Evolutionary conservation across 2,888 invertebrate species (phyloP), one percentile per base, ranked within the genome.

Genomic region (Lysandra bellargus): DNA sequence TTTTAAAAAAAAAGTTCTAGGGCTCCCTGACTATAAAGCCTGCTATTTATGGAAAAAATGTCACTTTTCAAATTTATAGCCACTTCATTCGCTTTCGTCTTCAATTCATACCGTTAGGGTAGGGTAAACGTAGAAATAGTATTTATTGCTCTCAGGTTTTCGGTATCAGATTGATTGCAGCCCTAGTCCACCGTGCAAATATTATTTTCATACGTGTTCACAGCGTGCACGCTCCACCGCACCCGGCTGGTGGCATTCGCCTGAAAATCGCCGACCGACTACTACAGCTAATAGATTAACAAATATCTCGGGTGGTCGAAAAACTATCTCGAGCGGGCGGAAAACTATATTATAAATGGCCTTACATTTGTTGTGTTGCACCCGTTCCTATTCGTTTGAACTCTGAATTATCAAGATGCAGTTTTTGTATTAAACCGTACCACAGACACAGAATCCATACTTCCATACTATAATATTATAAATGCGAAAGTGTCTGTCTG

Each of bases 131-230:
- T 7, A 64, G 30, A 30, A 30, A 9, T 23, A n/a, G 7, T 30
- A 30, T 5, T 61, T 61, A 1, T 23, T 7, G 7, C n/a, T n/a
- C 2, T 9, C 30, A 69, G 9, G 9, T 69, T 69, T 30, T 12
- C 1, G 30, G n/a, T 69, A 30, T 30, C 3, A 14, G 1, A 7
- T 69, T 69, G 69, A 69, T 33, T 69, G n/a, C 40, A 73, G 73
- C 73, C 40, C 73, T 57, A 57, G 57, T 17, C 57, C 44, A 17
- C 33, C 64, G 4, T 73, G 73, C 73, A 40, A 73, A 44, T 44
- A 40, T 49, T 44, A 44, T 73, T 73, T 73, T 44, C 40, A 73
- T 44, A 37, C n/a, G 73, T 73, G 73, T 40, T 73, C 44, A 44
- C 3, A 6, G 17, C 44, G 37, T 40, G n/a, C n/a, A 40, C 73